Evolutionary conservation across 2,797 vertebrate species (phyloP).

Genomic region (Intellagama lesueurii): DNA sequence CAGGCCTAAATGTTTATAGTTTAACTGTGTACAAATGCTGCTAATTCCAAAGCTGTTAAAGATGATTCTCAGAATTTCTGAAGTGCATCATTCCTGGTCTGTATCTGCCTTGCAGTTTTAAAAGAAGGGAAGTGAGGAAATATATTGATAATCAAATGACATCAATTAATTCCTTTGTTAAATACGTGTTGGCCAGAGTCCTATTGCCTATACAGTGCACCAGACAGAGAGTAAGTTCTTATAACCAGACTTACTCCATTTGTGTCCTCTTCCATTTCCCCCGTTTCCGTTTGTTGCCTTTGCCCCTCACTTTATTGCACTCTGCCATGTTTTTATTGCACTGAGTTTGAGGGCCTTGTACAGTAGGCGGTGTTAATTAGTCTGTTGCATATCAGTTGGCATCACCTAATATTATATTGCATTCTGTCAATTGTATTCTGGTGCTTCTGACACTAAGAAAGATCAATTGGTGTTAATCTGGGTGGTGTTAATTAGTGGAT

Average conservation of each 20-base stretch:
- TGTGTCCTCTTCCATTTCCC: background rate
- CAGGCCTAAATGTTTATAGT: background rate
- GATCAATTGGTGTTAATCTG: no score
- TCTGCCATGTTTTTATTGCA: background rate
- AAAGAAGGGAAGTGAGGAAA: background rate
- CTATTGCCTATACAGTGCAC: background rate
- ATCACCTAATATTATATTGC: no score
- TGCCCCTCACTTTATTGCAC: background rate
- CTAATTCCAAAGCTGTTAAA: constrained; percentile 5
- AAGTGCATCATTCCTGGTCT: background rate
- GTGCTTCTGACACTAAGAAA: no score
- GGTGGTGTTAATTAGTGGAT: background rate
- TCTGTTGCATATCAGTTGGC: background rate
- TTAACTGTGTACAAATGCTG: background rate
- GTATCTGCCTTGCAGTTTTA: background rate
- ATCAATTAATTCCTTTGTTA: background rate
- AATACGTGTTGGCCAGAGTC: background rate
- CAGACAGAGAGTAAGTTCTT: no score
- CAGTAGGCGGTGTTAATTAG: background rate
- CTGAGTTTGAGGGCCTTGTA: background rate
- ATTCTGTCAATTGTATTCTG: no score
- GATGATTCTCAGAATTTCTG: background rate
- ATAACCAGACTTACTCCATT: background rate
- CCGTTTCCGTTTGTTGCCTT: background rate
- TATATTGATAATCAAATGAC: background rate